phyloP scores from a whole-genome alignment of 1,140 invertebrate genomes.

The Drosophila obscura region DNA sequence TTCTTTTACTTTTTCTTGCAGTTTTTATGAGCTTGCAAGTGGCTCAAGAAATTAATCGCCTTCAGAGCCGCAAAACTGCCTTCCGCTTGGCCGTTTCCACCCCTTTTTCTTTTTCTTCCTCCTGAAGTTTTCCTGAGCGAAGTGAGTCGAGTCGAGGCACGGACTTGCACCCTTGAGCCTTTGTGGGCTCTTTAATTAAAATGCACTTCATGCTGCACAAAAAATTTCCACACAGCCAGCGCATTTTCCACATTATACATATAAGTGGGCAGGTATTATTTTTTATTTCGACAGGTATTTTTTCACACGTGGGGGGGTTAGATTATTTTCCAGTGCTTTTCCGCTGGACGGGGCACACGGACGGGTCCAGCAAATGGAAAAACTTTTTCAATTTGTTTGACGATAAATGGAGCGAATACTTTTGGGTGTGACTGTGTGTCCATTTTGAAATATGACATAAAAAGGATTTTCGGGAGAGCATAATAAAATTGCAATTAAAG shows the following conservation, averaged over 20 bases:
- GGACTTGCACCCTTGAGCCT: constrained; percentile 41
- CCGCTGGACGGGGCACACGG: constrained; percentile 30
- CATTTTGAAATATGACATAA: constrained; percentile 74
- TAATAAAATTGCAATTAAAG: constrained; percentile 80
- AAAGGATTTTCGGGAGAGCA: constrained; percentile 66
- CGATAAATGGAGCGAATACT: constrained; percentile 58
- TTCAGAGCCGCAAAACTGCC: constrained; percentile 46
- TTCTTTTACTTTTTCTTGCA: background rate
- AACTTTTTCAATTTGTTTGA: constrained; percentile 81
- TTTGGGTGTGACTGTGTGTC: constrained; percentile 22
- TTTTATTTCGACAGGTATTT: constrained; percentile 60
- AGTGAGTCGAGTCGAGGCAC: constrained; percentile 19
- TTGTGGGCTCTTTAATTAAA: constrained; percentile 67
- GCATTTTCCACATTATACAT: constrained; percentile 24
- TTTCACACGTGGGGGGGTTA: constrained; percentile 3
- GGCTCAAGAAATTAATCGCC: constrained; percentile 52
- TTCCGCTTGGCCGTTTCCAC: constrained; percentile 26
- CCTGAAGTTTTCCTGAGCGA: constrained; percentile 7
- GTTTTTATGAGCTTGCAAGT: constrained; percentile 33
- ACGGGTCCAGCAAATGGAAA: constrained; percentile 61
- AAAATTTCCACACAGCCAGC: constrained; percentile 28
- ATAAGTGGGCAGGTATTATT: background rate
- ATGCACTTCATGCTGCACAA: constrained; percentile 56
- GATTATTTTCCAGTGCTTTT: constrained; percentile 57
- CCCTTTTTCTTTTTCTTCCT: too few species aligned